phyloP scores from a whole-genome alignment of 2,797 vertebrate species.

The Intellagama lesueurii region DNA sequence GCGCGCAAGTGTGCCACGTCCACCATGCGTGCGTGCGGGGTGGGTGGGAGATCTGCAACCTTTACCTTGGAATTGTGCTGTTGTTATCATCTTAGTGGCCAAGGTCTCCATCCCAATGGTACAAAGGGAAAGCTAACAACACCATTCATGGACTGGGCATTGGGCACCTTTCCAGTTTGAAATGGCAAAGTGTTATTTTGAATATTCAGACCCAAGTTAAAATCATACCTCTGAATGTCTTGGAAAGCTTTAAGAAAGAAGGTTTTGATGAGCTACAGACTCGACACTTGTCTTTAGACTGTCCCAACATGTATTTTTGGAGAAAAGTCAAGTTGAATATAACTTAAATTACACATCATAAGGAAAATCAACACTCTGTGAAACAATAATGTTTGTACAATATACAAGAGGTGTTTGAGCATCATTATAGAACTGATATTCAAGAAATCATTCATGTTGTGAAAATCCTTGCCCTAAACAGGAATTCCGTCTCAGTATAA shows the following conservation, averaged over 20 bases:
- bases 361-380: background rate
- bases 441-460: background rate
- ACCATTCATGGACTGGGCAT: background rate
- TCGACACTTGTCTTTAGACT: no score
- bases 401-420: background rate
- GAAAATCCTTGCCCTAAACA: background rate
- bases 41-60: background rate
- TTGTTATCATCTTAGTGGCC: background rate
- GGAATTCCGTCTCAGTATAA: background rate
- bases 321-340: background rate
- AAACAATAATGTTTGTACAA: background rate
- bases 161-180: background rate
- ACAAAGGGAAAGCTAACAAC: background rate
- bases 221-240: background rate
- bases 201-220: background rate
- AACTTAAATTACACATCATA: background rate
- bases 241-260: background rate
- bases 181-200: background rate
- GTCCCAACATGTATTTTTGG: no score
- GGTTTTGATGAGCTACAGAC: background rate
- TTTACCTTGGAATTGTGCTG: background rate
- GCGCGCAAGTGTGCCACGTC: no score
- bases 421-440: background rate
- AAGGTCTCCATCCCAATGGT: background rate
- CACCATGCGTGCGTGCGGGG: no score